These are phyloP conservation scores for Caenorhabditis brenneri DNA, from an alignment of 1,140 invertebrate genomes.

Conservation along the genomic window DNA sequence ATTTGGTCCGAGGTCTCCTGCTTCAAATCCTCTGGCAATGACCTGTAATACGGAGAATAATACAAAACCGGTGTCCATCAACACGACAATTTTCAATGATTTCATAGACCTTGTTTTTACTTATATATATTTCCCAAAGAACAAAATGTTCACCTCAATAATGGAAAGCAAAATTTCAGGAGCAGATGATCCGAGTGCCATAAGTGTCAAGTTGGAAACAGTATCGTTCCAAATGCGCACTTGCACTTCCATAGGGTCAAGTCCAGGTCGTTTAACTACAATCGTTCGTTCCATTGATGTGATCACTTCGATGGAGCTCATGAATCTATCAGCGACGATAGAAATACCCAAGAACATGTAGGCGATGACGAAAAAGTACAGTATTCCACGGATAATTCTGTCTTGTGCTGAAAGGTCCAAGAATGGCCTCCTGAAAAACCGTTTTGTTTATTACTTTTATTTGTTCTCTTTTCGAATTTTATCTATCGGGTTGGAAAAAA, in stretches of 20 bases:
- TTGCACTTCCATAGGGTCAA: not conserved
- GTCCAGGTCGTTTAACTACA: not conserved
- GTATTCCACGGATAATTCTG: conserved; percentile 80
- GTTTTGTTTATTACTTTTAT: not conserved
- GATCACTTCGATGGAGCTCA: conserved; percentile 53
- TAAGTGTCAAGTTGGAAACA: conserved; percentile 74
- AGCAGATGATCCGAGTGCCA: conserved; percentile 73
- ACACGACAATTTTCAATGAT: too few species aligned
- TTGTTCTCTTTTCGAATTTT: not conserved
- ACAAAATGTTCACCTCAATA: conserved; percentile 75
- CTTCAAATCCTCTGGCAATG: conserved; percentile 69
- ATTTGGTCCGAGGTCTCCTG: conserved; percentile 58
- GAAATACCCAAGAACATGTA: conserved; percentile 80
- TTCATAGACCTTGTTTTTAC: too few species aligned
- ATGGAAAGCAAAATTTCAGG: conserved; percentile 74
- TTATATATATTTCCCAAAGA: not conserved
- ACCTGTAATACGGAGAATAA: conserved; percentile 49
- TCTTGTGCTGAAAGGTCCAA: conserved; percentile 77
- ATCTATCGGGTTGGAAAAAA: too few species aligned
- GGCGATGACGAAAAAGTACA: conserved; percentile 86
- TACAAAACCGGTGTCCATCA: too few species aligned
- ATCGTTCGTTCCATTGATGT: conserved; percentile 41
- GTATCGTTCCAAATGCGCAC: conserved; percentile 74
- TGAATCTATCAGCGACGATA: conserved; percentile 52
- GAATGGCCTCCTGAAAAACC: conserved; percentile 75